Evolutionary conservation across 2,113 vertebrate genomes (phyloP).

Genomic region (Callithrix jacchus): DNA sequence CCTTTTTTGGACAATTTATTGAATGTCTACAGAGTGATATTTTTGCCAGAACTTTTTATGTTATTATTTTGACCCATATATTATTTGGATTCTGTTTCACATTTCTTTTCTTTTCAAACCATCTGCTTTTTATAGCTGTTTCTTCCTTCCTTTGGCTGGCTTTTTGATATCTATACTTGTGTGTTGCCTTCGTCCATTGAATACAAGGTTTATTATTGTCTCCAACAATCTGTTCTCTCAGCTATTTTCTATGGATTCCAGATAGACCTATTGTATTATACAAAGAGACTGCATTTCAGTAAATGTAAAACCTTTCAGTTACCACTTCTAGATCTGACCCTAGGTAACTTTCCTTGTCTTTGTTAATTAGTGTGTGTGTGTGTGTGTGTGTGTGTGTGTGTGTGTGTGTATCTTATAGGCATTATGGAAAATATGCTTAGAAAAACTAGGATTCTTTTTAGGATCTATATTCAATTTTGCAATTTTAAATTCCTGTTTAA

Average conservation of each 20-base stretch:
- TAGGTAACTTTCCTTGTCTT: neutral
- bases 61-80: constrained; percentile 58
- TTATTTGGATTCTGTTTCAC: constrained; percentile 12
- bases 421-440: neutral
- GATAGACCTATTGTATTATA: neutral
- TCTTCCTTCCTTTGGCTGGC: constrained; percentile 76
- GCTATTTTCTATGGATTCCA: constrained; percentile 15
- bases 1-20: neutral
- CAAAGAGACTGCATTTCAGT: neutral
- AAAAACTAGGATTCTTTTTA: neutral
- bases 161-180: constrained; percentile 58
- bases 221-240: neutral
- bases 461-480: too few species aligned
- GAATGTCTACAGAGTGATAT: constrained; percentile 24
- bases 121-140: constrained; percentile 74
- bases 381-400: neutral
- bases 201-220: neutral
- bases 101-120: constrained; percentile 62
- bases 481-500: neutral
- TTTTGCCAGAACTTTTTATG: constrained; percentile 52
- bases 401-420: neutral
- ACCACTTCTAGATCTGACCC: neutral
- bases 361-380: neutral
- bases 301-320: neutral
- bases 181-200: neutral